These are phyloP conservation scores for Antigone vipio DNA, from an alignment of 2,113 vertebrate genomes.

Conservation along the genomic window DNA sequence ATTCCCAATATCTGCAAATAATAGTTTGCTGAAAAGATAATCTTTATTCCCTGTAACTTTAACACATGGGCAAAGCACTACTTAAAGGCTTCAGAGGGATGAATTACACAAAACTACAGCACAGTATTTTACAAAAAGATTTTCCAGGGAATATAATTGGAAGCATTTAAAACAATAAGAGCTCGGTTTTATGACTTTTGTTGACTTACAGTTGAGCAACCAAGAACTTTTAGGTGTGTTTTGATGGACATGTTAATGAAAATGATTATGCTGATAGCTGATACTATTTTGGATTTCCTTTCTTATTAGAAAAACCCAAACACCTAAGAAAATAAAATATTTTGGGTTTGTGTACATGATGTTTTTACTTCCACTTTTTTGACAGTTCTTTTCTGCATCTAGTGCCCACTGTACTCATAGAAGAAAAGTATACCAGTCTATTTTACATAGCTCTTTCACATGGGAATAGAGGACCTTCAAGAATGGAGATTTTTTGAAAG, in stretches of 20 bases:
- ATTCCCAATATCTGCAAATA: background rate
- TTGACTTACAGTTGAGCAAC: background rate
- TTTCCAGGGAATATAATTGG: background rate
- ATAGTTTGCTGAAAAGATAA: background rate
- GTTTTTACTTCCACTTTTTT: background rate
- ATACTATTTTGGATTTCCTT: background rate
- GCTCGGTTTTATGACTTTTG: background rate
- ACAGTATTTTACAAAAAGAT: background rate
- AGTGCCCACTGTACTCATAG: background rate
- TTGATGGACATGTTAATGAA: background rate
- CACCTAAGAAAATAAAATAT: background rate
- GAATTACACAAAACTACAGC: background rate
- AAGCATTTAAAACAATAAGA: background rate
- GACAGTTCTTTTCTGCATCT: background rate
- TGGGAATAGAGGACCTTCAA: background rate
- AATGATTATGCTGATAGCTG: background rate
- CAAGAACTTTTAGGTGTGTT: background rate
- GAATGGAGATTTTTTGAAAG: background rate
- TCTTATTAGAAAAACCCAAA: background rate
- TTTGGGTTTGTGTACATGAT: background rate
- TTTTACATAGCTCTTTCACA: background rate
- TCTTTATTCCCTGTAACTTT: background rate
- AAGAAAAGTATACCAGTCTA: background rate
- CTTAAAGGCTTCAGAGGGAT: background rate
- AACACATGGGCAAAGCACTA: background rate